Evolutionary conservation across 2,888 invertebrate species (phyloP).

Genomic region (Danaus chrysippus): DNA sequence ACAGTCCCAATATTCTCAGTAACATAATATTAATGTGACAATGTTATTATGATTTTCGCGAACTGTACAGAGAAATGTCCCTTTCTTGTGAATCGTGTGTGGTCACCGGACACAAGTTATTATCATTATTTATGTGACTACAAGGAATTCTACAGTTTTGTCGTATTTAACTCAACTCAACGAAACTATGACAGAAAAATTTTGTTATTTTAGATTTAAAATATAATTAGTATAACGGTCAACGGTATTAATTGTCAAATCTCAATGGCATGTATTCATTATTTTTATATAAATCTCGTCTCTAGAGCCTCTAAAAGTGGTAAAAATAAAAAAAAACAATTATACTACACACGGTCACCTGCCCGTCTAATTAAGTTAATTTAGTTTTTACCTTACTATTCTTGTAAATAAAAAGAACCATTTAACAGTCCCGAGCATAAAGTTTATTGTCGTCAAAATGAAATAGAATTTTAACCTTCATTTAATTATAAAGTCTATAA

Average conservation of each 20-base stretch:
- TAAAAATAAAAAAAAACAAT: neutral
- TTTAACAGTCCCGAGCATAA: neutral
- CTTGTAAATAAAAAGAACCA: neutral
- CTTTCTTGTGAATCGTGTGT: constrained; percentile 56
- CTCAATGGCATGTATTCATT: neutral
- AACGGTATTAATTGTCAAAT: too few species aligned
- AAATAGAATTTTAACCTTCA: neutral
- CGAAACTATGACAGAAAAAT: too few species aligned
- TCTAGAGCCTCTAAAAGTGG: neutral
- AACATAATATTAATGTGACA: constrained; percentile 49
- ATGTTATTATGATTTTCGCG: constrained; percentile 57
- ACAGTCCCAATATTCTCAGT: constrained; percentile 57
- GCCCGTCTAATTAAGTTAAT: constrained; percentile 51
- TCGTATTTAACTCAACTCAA: neutral
- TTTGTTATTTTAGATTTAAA: too few species aligned
- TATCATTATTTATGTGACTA: constrained; percentile 1
- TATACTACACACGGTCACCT: constrained; percentile 46
- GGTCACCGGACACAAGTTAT: constrained; percentile 55
- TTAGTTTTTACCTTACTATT: constrained; percentile 42
- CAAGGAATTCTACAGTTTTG: constrained; percentile 9
- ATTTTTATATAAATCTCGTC: neutral
- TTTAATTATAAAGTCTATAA: neutral
- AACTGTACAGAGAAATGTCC: constrained; percentile 60
- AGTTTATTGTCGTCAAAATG: neutral
- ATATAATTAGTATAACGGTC: too few species aligned